phyloP scores from a whole-genome alignment of 2,888 invertebrate species.

The Nomada fabriciana region DNA sequence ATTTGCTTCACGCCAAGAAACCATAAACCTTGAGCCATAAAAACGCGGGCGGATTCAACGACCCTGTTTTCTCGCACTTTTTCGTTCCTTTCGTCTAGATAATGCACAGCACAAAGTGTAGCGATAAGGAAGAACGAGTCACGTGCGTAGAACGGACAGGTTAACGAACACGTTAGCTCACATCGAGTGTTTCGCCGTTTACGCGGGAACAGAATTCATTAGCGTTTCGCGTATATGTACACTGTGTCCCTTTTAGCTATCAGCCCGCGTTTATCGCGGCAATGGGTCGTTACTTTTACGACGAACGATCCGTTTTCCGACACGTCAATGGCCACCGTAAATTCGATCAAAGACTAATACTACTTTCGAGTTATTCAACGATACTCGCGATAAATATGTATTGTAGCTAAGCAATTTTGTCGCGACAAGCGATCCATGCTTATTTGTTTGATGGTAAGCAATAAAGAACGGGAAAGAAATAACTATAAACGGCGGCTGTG shows the following conservation, averaged over 20 bases:
- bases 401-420: no score
- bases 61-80: slow-evolving; percentile 7
- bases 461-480: no score
- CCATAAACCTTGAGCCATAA: slow-evolving; percentile 1
- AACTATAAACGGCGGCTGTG: no score
- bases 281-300: slow-evolving; percentile 28
- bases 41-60: slow-evolving; percentile 21
- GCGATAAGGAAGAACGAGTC: slow-evolving; percentile 11
- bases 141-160: slow-evolving; percentile 12
- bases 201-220: slow-evolving; percentile 19
- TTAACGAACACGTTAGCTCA: slow-evolving; percentile 41
- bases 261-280: slow-evolving; percentile 23
- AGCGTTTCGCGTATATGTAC: not conserved
- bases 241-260: slow-evolving; percentile 15
- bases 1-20: not conserved
- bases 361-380: not conserved
- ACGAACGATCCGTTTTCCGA: slow-evolving; percentile 8
- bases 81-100: slow-evolving; percentile 15
- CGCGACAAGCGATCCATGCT: no score
- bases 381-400: not conserved
- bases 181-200: slow-evolving; percentile 19
- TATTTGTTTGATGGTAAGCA: no score
- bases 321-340: slow-evolving; percentile 4
- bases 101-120: slow-evolving; percentile 25
- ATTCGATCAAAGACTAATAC: slow-evolving; percentile 16